phyloP scores from a whole-genome alignment of 2,113 vertebrate genomes.

The Poeciliopsis prolifica region DNA sequence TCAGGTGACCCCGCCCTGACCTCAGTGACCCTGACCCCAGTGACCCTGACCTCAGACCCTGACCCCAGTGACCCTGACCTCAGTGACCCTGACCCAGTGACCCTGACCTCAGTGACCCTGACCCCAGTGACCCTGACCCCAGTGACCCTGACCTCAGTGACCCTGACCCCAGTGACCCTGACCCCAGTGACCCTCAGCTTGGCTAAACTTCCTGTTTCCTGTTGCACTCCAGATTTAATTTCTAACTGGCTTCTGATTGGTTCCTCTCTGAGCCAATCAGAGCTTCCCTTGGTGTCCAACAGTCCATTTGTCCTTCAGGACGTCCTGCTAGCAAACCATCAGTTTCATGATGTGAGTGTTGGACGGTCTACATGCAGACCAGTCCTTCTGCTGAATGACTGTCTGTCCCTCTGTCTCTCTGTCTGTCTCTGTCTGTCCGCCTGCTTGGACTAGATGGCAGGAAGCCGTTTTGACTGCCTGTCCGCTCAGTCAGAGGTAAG shows the following conservation, averaged over 20 bases:
- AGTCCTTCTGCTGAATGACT: background rate
- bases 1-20: too few relatives aligned
- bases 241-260: background rate
- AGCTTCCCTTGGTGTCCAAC: background rate
- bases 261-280: background rate
- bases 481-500: slow-evolving; percentile 80
- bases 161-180: too few relatives aligned
- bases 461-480: slow-evolving; percentile 79
- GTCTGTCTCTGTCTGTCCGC: slow-evolving; percentile 44
- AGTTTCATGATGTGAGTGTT: background rate
- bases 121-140: too few relatives aligned
- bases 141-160: too few relatives aligned
- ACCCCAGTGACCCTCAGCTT: too few relatives aligned
- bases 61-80: too few relatives aligned
- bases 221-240: background rate
- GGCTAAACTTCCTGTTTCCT: background rate
- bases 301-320: too few relatives aligned
- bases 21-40: too few relatives aligned
- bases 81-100: too few relatives aligned
- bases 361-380: slow-evolving; percentile 10
- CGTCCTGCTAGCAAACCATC: background rate
- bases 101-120: too few relatives aligned
- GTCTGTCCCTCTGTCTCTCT: background rate
- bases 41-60: too few relatives aligned
- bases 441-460: slow-evolving; percentile 79